Conservation (phyloP, 2,888 invertebrate species). For the Parnassius orleans region DNA sequence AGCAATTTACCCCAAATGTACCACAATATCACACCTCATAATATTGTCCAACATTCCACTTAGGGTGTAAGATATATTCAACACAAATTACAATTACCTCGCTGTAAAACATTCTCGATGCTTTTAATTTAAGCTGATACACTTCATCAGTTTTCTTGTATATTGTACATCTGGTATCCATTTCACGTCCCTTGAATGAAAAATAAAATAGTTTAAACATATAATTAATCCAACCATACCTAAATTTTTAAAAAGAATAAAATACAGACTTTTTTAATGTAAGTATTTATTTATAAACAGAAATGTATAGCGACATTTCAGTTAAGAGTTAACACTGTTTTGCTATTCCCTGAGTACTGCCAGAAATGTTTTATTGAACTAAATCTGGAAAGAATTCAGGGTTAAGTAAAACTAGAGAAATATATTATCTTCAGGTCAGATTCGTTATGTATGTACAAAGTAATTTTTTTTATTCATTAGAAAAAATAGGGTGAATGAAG, state of each 20-base stretch:
- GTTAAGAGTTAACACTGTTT: conserved; percentile 48
- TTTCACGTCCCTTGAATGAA: conserved; percentile 88
- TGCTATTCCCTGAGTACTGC: conserved; percentile 50
- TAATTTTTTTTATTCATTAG: no score
- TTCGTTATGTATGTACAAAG: no score
- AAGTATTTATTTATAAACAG: conserved; percentile 50
- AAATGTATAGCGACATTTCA: conserved; percentile 42
- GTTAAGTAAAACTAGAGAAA: conserved; percentile 10
- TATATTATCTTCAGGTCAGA: no score
- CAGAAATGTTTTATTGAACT: conserved; percentile 28
- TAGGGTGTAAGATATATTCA: conserved; percentile 2
- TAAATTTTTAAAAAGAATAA: conserved; percentile 12
- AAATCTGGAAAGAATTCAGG: conserved; percentile 44
- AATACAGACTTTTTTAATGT: conserved; percentile 35
- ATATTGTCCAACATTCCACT: conserved; percentile 1
- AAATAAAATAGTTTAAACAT: neutral
- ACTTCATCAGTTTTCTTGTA: conserved; percentile 99
- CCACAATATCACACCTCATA: conserved; percentile 7
- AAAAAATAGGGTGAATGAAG: no score
- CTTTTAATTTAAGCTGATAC: conserved; percentile 98
- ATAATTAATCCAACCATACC: neutral
- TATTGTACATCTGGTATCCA: conserved; percentile 97
- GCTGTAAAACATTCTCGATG: conserved; percentile 94
- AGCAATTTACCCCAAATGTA: conserved; percentile 42
- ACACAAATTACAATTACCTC: conserved; percentile 75